Percentiles rank a stretch among this genome's conserved stretches.
Evolutionary conservation across 2,797 vertebrate genomes (phyloP).

Genomic region (Mastacembelus armatus): DNA sequence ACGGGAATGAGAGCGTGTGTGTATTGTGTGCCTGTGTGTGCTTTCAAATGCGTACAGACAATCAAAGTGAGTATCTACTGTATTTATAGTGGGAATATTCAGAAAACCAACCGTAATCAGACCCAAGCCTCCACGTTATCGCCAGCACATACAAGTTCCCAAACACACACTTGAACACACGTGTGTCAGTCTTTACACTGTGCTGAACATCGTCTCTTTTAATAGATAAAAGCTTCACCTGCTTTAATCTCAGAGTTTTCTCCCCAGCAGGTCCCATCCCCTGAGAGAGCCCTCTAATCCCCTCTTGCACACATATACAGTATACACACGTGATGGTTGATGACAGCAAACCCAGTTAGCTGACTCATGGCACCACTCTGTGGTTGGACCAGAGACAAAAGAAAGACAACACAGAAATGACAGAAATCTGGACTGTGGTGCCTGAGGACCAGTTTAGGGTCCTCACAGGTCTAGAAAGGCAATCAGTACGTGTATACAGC

Average conservation of each 20-base stretch:
- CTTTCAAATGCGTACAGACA: conserved; percentile 22
- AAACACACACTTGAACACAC: neutral
- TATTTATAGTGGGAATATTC: conserved; percentile 28
- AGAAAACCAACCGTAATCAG: conserved; percentile 38
- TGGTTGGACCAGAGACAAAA: conserved; percentile 9
- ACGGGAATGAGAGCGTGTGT: conserved; percentile 18
- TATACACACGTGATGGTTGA: conserved; percentile 17
- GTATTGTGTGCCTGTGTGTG: neutral
- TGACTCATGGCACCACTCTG: conserved; percentile 47
- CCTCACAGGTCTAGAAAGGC: no score
- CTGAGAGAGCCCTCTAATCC: conserved; percentile 14
- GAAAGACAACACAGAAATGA: neutral
- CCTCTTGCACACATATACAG: neutral
- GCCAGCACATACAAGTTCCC: conserved; percentile 2
- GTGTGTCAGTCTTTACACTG: conserved; percentile 9
- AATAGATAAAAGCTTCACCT: conserved; percentile 34
- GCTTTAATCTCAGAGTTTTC: conserved; percentile 35
- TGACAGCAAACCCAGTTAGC: conserved; percentile 13
- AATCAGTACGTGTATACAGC: no score
- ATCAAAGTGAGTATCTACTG: conserved; percentile 35
- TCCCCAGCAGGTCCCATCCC: conserved; percentile 6
- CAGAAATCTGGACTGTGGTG: neutral
- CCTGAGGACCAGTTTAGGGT: no score
- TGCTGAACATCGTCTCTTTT: conserved; percentile 10
- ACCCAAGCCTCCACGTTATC: conserved; percentile 23